Conservation (phyloP, 1,140 invertebrate species). For the Marisa cornuarietis region DNA sequence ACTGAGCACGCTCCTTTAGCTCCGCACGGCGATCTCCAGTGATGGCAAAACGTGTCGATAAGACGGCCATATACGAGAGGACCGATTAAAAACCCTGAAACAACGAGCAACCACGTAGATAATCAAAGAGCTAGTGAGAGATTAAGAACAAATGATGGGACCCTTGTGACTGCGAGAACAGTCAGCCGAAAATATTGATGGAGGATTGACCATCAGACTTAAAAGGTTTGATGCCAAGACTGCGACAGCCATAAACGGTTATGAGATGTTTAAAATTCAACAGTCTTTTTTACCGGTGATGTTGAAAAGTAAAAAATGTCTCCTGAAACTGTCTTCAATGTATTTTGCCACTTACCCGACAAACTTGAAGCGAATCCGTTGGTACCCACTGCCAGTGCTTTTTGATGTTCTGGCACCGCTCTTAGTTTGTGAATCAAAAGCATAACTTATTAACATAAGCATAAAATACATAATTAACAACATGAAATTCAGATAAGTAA, state of each 20-base stretch:
- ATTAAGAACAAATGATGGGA: not conserved
- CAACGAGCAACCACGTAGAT: not conserved
- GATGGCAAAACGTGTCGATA: conserved; percentile 22
- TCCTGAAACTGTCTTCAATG: not conserved
- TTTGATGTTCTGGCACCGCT: not conserved
- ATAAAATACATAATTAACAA: too few species aligned
- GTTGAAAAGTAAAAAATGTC: not conserved
- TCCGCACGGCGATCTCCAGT: conserved; percentile 12
- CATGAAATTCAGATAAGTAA: too few species aligned
- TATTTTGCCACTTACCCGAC: not conserved
- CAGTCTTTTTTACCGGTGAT: not conserved
- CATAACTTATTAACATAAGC: too few species aligned
- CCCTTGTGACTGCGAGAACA: not conserved
- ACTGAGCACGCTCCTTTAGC: conserved; percentile 20
- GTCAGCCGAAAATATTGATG: not conserved
- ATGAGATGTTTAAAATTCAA: not conserved
- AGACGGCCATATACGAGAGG: conserved; percentile 22
- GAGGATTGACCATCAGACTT: not conserved
- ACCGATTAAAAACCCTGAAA: conserved; percentile 18
- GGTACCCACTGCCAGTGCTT: not conserved
- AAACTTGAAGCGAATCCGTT: conserved; percentile 1
- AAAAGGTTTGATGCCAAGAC: not conserved
- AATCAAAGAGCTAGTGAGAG: not conserved
- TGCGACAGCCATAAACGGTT: not conserved
- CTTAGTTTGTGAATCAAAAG: too few species aligned